Evolutionary conservation across 2,113 vertebrate genomes (phyloP), one percentile per base, ranked within the genome.

Genomic region (Melospiza melodia): DNA sequence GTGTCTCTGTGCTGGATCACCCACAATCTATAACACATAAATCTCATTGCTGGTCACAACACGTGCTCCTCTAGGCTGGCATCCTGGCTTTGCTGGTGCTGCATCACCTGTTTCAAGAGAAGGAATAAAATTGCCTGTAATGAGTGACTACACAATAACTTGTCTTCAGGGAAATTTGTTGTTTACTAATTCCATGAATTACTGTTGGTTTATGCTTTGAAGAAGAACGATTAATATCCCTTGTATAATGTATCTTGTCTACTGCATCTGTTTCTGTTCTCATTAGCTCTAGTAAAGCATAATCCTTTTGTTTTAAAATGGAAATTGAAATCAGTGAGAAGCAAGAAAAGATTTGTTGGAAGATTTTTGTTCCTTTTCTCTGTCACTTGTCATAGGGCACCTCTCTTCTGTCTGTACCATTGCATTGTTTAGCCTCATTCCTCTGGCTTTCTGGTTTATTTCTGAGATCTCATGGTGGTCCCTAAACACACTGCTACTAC

Each of bases 151-250:
- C 72, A 86, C 35, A 59, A 31, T 72, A 81, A 84, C 65, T 75
- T 78, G 73, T 93, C 88, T 91, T 90, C 57, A 41, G 88, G 91
- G 88, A 37, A 90, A 78, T 74, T 90, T 59, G 24, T 83, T 91
- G 87, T 93, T 94, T 94, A 93, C 92, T 94, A 94, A 96, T 89
- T 72, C 80, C 54, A 66, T 86, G 90, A 92, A 89, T 95, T 95
- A 95, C 65, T 54, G 65, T 87, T 90, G 68, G 78, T 82, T 94
- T 90, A 66, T 88, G 67, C 91, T 94, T 93, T 73, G 85, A 84
- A 94, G 85, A 84, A 81, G 79, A 77, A 89, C 46, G 8, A 94
- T 95, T 95, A 87, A 90, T 93, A 94, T 90, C 79, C 61, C 52
- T 57, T 68, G 35, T 90, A 92, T 78, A 90, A 84, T 92, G n/a